These are phyloP conservation scores for Nannospalax galili DNA, from an alignment of 2,113 vertebrate species.

Conservation along the genomic window DNA sequence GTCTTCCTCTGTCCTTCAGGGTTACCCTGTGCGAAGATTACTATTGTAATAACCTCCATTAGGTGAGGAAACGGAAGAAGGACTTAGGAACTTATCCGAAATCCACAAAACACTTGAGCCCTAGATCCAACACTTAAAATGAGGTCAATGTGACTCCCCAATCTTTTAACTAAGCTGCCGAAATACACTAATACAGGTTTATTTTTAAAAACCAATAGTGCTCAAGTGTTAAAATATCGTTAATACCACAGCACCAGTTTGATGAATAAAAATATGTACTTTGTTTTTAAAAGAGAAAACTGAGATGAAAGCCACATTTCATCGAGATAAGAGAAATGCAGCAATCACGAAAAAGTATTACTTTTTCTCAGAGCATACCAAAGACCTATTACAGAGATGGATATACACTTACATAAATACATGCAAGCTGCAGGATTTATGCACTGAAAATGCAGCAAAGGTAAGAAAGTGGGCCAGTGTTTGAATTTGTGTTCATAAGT, in stretches of 20 bases:
- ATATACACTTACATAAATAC: background rate
- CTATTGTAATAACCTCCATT: background rate
- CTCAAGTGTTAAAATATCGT: background rate
- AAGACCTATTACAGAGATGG: too few species aligned
- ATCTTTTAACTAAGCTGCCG: too few species aligned
- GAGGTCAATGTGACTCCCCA: background rate
- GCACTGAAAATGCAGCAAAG: background rate
- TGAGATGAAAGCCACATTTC: background rate
- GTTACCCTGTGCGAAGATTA: background rate
- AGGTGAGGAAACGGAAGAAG: constrained; percentile 14
- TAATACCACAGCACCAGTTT: background rate
- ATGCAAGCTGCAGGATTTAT: background rate
- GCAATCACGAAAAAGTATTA: background rate
- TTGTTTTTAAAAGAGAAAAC: background rate
- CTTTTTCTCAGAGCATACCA: background rate
- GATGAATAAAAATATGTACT: background rate
- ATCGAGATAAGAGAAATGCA: background rate
- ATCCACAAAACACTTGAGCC: background rate
- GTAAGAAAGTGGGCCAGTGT: background rate
- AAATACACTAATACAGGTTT: background rate
- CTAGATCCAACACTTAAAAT: background rate
- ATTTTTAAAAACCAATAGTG: background rate
- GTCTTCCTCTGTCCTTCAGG: background rate
- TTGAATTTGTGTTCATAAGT: fast-evolving
- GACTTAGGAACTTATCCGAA: background rate